These are phyloP conservation scores for Lophura nycthemera DNA, from an alignment of 2,113 vertebrate species.

Conservation along the genomic window DNA sequence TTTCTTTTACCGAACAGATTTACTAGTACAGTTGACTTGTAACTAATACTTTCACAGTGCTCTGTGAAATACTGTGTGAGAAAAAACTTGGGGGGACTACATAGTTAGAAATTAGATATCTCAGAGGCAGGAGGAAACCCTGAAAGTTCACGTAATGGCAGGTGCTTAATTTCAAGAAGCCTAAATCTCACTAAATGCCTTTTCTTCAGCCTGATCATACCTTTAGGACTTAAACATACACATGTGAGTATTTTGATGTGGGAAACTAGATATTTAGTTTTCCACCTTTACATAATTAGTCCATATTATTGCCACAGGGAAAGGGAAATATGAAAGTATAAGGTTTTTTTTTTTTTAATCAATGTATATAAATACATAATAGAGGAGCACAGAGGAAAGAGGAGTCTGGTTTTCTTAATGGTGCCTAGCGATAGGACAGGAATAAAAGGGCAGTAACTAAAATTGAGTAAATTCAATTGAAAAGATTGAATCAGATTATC, in stretches of 20 bases:
- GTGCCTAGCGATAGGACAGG: not conserved
- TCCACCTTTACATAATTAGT: not conserved
- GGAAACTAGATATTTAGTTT: not conserved
- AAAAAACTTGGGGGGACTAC: not conserved
- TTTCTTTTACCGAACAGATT: not conserved
- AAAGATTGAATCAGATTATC: not conserved
- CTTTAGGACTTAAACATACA: not conserved
- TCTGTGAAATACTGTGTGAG: not conserved
- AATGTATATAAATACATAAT: not conserved
- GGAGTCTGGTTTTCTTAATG: not conserved
- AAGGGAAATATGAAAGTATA: not conserved
- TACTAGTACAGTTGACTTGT: not conserved
- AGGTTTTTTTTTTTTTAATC: not conserved
- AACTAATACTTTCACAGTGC: not conserved
- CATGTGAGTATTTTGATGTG: not conserved
- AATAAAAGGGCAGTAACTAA: not conserved
- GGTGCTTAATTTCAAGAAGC: not conserved
- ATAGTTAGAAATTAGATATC: not conserved
- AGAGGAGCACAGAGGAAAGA: not conserved
- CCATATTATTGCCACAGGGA: not conserved
- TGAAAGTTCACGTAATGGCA: not conserved
- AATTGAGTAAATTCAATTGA: not conserved
- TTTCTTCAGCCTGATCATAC: not conserved
- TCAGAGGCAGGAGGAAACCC: not conserved
- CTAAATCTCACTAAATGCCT: not conserved